phyloP scores from a whole-genome alignment of 2,113 vertebrate species.

The Candoia aspera region DNA sequence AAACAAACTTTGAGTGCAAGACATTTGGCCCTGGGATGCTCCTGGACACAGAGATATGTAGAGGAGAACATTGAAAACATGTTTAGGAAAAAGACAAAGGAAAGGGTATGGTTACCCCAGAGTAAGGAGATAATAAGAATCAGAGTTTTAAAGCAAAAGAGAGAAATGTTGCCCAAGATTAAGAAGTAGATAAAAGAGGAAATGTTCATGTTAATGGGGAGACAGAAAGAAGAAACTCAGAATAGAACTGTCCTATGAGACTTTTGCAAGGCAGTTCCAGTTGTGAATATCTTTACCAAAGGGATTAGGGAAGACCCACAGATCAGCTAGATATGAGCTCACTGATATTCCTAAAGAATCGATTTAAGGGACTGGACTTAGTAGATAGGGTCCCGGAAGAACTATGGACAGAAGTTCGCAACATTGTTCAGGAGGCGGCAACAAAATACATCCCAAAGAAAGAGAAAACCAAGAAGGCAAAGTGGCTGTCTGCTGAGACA shows the following conservation, averaged over 20 bases:
- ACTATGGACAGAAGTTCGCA: too few relatives aligned
- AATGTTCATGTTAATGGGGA: neutral
- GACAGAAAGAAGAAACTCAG: neutral
- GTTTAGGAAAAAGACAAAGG: neutral
- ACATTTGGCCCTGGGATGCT: neutral
- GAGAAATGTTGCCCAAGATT: neutral
- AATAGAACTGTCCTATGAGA: neutral
- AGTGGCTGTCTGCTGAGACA: too few relatives aligned
- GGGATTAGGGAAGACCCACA: too few relatives aligned
- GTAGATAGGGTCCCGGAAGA: too few relatives aligned
- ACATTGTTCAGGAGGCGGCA: too few relatives aligned
- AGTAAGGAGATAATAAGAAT: neutral
- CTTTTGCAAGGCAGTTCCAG: neutral
- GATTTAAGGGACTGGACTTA: too few relatives aligned
- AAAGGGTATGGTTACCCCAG: neutral
- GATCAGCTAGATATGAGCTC: too few relatives aligned
- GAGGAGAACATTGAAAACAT: neutral
- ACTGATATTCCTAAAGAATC: too few relatives aligned
- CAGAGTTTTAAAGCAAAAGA: neutral
- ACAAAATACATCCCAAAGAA: too few relatives aligned
- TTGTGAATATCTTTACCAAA: neutral
- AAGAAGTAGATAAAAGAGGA: neutral
- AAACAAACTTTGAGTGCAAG: neutral
- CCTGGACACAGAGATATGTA: neutral
- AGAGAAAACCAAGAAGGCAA: too few relatives aligned